phyloP scores from a whole-genome alignment of 2,797 vertebrate genomes.

The Peromyscus eremicus region DNA sequence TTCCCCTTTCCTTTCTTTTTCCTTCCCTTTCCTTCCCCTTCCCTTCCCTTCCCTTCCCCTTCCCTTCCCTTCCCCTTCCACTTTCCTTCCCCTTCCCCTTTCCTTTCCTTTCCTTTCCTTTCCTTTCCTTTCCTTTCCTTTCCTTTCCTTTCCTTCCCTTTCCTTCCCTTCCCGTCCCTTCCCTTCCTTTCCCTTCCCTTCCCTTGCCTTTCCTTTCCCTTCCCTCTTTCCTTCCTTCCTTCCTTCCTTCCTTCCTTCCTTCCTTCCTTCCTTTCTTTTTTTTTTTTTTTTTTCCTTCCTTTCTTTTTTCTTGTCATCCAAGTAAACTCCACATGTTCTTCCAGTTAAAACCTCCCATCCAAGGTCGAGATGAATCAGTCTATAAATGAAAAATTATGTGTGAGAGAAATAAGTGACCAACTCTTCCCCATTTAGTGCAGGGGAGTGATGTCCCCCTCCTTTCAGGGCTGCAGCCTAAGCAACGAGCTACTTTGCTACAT shows the following conservation, averaged over 20 bases:
- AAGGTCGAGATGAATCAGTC: neutral
- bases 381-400: neutral
- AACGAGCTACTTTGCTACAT: neutral
- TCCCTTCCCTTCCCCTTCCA: too few species aligned
- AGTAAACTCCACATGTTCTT: neutral
- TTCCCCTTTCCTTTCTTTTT: too few species aligned
- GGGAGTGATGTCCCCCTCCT: neutral
- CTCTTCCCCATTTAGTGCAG: too few species aligned
- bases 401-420: neutral
- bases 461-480: too few species aligned
- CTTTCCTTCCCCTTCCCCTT: rapidly evolving
- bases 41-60: rapidly evolving
- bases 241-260: rapidly evolving
- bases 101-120: rapidly evolving
- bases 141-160: rapidly evolving
- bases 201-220: too few species aligned
- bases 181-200: rapidly evolving
- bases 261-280: rapidly evolving
- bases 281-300: too few species aligned
- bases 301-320: neutral
- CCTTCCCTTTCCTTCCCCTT: rapidly evolving
- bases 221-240: too few species aligned
- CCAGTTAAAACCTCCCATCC: neutral
- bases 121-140: too few species aligned
- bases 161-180: rapidly evolving